These are phyloP conservation scores for Mus spicilegus DNA, from an alignment of 2,113 vertebrate species.

Conservation along the genomic window DNA sequence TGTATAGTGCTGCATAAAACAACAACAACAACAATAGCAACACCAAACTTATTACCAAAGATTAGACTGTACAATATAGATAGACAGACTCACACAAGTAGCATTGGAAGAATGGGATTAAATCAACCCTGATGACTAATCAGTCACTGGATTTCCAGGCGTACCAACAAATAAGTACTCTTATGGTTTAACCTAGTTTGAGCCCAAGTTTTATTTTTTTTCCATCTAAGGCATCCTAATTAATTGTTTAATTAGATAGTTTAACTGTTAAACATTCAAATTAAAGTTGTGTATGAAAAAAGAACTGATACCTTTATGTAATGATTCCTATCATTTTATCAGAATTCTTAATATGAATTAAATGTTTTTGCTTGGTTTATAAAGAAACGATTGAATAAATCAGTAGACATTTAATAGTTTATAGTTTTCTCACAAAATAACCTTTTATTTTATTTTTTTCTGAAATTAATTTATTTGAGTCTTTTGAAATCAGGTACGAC, in stretches of 20 bases:
- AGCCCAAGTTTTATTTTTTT: slow-evolving; percentile 47
- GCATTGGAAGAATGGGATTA: slow-evolving; percentile 24
- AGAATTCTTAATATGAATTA: background rate
- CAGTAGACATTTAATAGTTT: background rate
- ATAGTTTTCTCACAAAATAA: background rate
- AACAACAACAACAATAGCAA: too few species aligned
- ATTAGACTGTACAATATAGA: background rate
- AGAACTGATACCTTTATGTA: background rate
- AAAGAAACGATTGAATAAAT: slow-evolving; percentile 24
- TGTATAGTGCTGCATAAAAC: too few species aligned
- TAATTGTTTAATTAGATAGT: background rate
- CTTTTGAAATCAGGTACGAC: slow-evolving; percentile 48
- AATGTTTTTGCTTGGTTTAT: background rate
- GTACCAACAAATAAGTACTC: background rate
- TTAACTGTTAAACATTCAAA: slow-evolving; percentile 15
- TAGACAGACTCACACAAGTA: background rate
- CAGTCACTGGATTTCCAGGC: background rate
- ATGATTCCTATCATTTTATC: background rate
- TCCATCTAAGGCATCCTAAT: background rate
- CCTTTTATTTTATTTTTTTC: background rate
- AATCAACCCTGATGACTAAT: background rate
- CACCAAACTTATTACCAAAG: background rate
- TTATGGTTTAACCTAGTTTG: slow-evolving; percentile 39
- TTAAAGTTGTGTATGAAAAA: background rate
- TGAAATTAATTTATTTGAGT: slow-evolving; percentile 33